Conservation (phyloP, 2,797 vertebrate species). For the Darevskia nairensis region DNA sequence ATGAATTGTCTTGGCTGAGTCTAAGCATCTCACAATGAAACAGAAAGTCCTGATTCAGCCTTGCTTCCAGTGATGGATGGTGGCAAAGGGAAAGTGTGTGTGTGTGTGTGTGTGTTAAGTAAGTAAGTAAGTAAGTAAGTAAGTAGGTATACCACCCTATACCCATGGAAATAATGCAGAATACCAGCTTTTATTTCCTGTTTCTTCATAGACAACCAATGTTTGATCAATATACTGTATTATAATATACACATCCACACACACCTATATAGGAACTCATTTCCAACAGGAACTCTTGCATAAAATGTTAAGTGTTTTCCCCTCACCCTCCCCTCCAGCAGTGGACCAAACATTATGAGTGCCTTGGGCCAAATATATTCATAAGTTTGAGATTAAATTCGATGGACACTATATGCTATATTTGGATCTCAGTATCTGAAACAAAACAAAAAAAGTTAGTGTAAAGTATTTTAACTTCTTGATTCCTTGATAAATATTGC, state of each 20-base stretch:
- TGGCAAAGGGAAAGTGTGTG: background rate
- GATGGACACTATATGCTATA: background rate
- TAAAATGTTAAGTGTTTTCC: background rate
- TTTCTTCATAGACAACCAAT: background rate
- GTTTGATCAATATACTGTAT: background rate
- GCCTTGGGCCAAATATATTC: background rate
- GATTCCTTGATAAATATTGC: background rate
- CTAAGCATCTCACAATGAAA: background rate
- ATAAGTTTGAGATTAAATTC: background rate
- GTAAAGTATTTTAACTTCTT: background rate
- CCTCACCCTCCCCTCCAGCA: background rate
- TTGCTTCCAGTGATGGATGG: background rate
- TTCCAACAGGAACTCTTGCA: background rate
- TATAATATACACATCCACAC: background rate
- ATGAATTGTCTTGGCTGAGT: background rate
- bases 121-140: too few relatives aligned
- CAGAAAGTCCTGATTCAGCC: background rate
- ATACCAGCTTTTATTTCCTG: slow-evolving; percentile 2
- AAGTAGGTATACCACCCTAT: too few relatives aligned
- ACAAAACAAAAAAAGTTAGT: background rate
- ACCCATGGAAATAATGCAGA: background rate
- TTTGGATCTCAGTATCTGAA: background rate
- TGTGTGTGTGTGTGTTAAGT: too few relatives aligned
- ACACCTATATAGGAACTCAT: background rate
- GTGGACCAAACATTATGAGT: background rate